phyloP scores from a whole-genome alignment of 2,888 invertebrate species.

The Caenorhabditis afra region DNA sequence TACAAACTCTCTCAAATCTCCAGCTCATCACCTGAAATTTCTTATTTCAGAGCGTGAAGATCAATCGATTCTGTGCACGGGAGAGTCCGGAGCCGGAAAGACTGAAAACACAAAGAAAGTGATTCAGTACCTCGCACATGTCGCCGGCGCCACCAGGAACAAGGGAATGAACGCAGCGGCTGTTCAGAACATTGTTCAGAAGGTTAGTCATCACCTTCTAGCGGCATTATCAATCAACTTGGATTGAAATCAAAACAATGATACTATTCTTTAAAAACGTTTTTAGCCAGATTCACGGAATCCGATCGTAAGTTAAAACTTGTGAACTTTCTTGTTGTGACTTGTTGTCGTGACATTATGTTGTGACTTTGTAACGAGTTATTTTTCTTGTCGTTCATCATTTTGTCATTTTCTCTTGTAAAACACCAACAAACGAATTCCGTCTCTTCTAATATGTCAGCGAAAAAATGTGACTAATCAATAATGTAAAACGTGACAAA shows the following conservation, averaged over 20 bases:
- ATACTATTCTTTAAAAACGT: not conserved
- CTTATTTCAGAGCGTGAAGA: constrained; percentile 94
- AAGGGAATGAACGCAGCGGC: constrained; percentile 30
- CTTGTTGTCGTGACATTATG: constrained; percentile 45
- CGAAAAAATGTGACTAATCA: constrained; percentile 26
- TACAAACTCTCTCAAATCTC: no score
- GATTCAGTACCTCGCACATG: constrained; percentile 99
- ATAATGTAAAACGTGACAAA: constrained; percentile 27
- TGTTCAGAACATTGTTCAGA: constrained; percentile 46
- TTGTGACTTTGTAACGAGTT: constrained; percentile 19
- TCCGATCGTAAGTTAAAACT: constrained; percentile 63
- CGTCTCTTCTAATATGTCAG: constrained; percentile 23
- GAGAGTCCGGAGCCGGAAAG: constrained; percentile 99
- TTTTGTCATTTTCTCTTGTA: constrained; percentile 10
- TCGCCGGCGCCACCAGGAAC: constrained; percentile 88
- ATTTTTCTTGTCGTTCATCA: constrained; percentile 1
- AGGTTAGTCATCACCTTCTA: constrained; percentile 18
- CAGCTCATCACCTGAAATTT: no score
- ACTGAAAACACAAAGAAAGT: constrained; percentile 99
- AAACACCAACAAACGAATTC: constrained; percentile 21
- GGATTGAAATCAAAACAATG: not conserved
- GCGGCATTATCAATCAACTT: no score
- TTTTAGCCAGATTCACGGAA: constrained; percentile 65
- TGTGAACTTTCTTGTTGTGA: constrained; percentile 48
- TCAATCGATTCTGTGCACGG: constrained; percentile 98